Percentiles rank a stretch among this genome's conserved stretches.
Conservation (phyloP, 92 coral and sea anemone genomes). For the Parazoanthus darwini region DNA sequence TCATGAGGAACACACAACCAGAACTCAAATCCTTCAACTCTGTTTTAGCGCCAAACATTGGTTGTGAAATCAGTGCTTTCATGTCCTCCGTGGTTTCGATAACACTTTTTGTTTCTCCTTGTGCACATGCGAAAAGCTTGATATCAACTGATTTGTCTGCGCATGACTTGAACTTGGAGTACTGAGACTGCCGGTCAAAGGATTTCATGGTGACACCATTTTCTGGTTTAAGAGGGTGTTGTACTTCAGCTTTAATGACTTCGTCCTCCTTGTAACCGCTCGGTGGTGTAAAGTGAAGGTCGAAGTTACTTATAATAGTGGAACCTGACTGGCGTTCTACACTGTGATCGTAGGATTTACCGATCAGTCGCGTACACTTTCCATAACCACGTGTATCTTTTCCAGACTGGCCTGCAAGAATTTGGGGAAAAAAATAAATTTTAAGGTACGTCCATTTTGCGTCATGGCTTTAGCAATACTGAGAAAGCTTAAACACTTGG, state of each 20-base stretch:
- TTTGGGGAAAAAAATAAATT: background rate
- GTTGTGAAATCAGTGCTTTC: background rate
- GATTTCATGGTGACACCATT: conserved; percentile 40
- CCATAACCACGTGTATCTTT: conserved; percentile 34
- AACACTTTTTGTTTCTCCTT: conserved; percentile 21
- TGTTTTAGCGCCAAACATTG: conserved; percentile 55
- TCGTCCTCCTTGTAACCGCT: conserved; percentile 28
- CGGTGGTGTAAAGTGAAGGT: conserved; percentile 24
- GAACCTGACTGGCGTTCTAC: conserved; percentile 29
- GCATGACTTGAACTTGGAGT: conserved; percentile 16
- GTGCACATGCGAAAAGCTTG: conserved; percentile 28
- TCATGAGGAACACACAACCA: conserved; percentile 57
- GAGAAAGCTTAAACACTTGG: no score
- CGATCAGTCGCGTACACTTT: conserved; percentile 32
- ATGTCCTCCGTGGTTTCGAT: conserved; percentile 26
- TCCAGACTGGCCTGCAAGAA: conserved; percentile 19
- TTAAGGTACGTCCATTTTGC: no score
- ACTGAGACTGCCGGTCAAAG: conserved; percentile 32
- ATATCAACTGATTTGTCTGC: conserved; percentile 19
- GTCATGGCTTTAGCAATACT: no score
- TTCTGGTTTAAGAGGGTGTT: background rate
- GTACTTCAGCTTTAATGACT: conserved; percentile 24
- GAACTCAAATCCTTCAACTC: conserved; percentile 37
- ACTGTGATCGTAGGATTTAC: conserved; percentile 31
- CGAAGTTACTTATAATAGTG: conserved; percentile 10